A percentile compares a stretch with the other conserved stretches of the same genome.
Evolutionary conservation across 2,797 vertebrate genomes (phyloP).

Genomic region (Nasua narica): DNA sequence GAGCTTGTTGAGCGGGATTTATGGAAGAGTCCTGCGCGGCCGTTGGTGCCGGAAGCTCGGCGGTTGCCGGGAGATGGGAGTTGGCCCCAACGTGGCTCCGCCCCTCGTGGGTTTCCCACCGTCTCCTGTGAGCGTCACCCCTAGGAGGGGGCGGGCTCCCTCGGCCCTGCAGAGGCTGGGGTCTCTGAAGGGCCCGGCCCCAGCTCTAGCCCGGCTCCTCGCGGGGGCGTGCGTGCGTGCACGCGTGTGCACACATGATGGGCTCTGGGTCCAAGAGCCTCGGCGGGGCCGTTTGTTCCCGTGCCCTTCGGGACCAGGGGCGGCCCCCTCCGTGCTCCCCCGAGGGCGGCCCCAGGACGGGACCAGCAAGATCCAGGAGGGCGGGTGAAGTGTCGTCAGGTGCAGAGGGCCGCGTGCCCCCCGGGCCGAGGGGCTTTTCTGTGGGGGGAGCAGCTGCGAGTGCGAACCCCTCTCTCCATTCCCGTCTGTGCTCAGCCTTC

Average conservation of each 20-base stretch:
- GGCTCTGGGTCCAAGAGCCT: fast-evolving
- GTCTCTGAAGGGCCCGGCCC: neutral
- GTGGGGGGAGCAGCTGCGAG: neutral
- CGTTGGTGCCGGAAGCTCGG: neutral
- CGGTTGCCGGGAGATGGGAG: neutral
- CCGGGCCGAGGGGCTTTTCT: fast-evolving
- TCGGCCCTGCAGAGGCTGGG: neutral
- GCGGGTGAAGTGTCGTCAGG: fast-evolving
- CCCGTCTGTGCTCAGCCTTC: neutral
- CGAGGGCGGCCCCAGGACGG: neutral
- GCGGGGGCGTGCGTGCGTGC: fast-evolving
- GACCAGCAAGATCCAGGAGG: neutral
- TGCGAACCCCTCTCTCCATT: fast-evolving
- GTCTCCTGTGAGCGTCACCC: fast-evolving
- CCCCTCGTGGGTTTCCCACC: neutral
- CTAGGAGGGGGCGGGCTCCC: fast-evolving
- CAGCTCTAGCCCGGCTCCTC: fast-evolving
- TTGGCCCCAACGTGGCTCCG: fast-evolving
- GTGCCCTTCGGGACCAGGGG: neutral
- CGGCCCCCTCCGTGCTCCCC: fast-evolving
- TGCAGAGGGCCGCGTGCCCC: too few relatives aligned
- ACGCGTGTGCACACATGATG: neutral
- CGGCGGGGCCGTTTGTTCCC: fast-evolving
- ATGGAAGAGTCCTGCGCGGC: neutral
- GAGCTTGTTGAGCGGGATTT: constrained; percentile 65